phyloP scores from a whole-genome alignment of 2,113 vertebrate species.

The Psilopogon haemacephalus region DNA sequence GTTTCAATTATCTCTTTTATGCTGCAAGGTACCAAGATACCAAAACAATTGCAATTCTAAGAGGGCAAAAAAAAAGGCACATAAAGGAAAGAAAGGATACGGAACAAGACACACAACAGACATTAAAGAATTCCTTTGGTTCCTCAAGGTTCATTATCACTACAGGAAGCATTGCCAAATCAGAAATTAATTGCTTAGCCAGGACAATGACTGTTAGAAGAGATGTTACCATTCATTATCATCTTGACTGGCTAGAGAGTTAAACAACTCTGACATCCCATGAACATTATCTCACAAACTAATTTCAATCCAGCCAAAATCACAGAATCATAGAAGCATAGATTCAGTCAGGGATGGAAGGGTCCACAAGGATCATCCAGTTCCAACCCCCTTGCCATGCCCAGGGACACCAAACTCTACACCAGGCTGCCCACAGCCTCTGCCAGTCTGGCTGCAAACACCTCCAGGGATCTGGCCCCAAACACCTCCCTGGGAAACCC shows the following conservation, averaged over 20 bases:
- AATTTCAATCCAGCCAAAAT: background rate
- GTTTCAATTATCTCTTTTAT: background rate
- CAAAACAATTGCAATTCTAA: background rate
- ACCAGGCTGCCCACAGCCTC: too few species aligned
- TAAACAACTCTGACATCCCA: background rate
- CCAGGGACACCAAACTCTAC: too few species aligned
- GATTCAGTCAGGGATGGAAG: too few species aligned
- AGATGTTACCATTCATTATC: background rate
- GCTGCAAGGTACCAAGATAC: background rate
- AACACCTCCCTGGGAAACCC: too few species aligned
- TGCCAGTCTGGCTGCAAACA: too few species aligned
- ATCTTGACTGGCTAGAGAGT: background rate
- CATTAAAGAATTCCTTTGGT: background rate
- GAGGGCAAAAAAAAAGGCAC: background rate
- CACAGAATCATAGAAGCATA: too few species aligned
- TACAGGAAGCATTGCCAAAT: background rate
- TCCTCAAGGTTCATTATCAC: background rate
- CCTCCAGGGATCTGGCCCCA: too few species aligned
- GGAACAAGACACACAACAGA: background rate
- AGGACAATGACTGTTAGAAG: background rate
- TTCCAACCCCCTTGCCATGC: too few species aligned
- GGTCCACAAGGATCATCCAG: too few species aligned
- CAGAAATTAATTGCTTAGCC: constrained; percentile 30
- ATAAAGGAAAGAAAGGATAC: background rate
- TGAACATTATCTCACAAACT: background rate